Base-by-base conservation (phyloP, 2,888 invertebrate genomes). In the Apodemia zela region DNA sequence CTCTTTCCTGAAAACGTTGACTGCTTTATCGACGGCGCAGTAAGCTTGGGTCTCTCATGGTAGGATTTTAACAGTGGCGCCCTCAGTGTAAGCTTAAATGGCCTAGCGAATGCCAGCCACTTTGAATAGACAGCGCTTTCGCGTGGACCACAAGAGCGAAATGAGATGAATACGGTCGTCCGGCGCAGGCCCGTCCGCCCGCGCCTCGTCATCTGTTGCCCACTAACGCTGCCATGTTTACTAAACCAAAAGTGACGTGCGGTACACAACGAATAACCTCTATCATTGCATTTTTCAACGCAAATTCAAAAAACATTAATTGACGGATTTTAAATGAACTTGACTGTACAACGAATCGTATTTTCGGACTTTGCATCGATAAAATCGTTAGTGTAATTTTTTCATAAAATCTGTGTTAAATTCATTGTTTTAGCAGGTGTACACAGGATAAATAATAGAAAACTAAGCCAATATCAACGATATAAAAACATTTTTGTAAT, bases 201-300 rank as follows among this genome's bases (percentile, higher is more conserved):
- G 87, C 87, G 87, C 87, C 84, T 81, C 82, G 81, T 89, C 90
- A 90, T 89, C 89, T 89, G 89, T 89, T 90, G 88, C 87, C 84
- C 66, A 66, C 67, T 77, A 81, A 73, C 81, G 82, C 87, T 88
- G 89, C 89, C 89, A 90, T 91, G 90, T 89, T 89, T 89, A 90
- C 90, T 82, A 84, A 84, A 82, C 79, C 80, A 78, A 82, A 82
- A 85, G 84, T 85, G 89, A 86, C 88, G 85, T 87, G 82, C 83
- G 76, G 80, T 80, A 85, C 80, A 88, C 89, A 88, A 88, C 89
- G 87, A 89, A 87, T 89, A 90, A 89, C 89, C 89, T 89, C 76
- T 54, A 79, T 79, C 76, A 77, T 77, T 75, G 78, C 75, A 72
- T 66, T 80, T 75, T 74, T 70, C 70, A 74, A 76, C 80, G 72